Base-by-base conservation (phyloP, 2,797 vertebrate species). In the Thunnus albacares region DNA sequence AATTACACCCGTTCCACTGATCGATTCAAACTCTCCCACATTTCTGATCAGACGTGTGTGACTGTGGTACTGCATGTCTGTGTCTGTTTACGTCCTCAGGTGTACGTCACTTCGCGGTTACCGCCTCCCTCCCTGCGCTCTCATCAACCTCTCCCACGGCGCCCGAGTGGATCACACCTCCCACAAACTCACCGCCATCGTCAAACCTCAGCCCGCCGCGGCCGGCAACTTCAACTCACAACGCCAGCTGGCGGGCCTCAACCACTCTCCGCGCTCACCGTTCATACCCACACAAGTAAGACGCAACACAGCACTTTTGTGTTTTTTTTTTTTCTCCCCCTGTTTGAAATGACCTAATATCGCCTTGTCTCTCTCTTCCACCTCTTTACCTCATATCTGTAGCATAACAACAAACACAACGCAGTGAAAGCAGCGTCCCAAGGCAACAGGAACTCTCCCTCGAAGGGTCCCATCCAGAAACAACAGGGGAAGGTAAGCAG, bases 91-190 rank as follows among this genome's bases (percentile, higher is more conserved):
- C 53, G 53, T 75, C 24, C 35, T 72, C 83, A 99, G 98, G 91
- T 97, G 96, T 71, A 91, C 96, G 0, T 94, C 96, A n/a, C 95
- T 95, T 47, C 95, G 96, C 71, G 96, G 96, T 56, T 99, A 99
- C 93, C 96, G 98, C 84, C 92, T 99, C 80, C 98, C 98, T 22
- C 96, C 97, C 90, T 97, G 96, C 91, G 98, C 98, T 92, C 97
- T 99, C 94, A 97, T 99, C 75, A 99, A 98, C 88, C 92, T 99
- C 77, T 97, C 97, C 89, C 96, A 99, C 22, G 98, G 98, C 30
- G 90, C 77, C 84, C 96, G 98, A 49, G 93, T 93, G 71, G 98
- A 99, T 90, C 96, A 93, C 76, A 95, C 95, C 75, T 95, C 93
- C 71, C 96, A 97, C 89, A 98, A 98, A 79, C 95, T 98, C 93